These are phyloP conservation scores for Apaloderma vittatum DNA, from an alignment of 2,113 vertebrate genomes.

Conservation along the genomic window DNA sequence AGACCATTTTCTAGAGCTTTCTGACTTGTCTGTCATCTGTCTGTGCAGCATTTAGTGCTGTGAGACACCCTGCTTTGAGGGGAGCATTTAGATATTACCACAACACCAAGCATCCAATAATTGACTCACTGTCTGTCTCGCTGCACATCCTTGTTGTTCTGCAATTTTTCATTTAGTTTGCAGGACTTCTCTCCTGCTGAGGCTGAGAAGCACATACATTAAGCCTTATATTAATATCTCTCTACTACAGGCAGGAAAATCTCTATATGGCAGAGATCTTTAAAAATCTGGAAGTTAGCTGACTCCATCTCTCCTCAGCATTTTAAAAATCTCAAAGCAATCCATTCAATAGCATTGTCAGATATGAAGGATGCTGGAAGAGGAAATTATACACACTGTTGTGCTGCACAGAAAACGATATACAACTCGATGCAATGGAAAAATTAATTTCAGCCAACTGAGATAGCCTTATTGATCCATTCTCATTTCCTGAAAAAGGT, in stretches of 20 bases:
- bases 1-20: not conserved
- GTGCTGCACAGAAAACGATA: conserved; percentile 27
- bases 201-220: not conserved
- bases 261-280: not conserved
- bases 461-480: conserved; percentile 27
- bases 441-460: conserved; percentile 40
- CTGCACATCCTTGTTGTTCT: not conserved
- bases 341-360: not conserved
- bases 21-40: not conserved
- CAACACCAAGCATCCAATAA: not conserved
- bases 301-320: not conserved
- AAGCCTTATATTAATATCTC: not conserved
- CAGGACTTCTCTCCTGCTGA: not conserved
- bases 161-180: not conserved
- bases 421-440: not conserved
- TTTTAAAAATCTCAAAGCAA: not conserved
- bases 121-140: not conserved
- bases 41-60: not conserved
- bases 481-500: conserved; percentile 44
- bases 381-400: conserved; percentile 9
- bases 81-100: not conserved
- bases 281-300: not conserved
- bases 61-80: not conserved
- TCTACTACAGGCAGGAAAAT: not conserved
- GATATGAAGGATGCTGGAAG: not conserved